Conservation (phyloP, 2,888 invertebrate genomes). For the Andrena bucephala region DNA sequence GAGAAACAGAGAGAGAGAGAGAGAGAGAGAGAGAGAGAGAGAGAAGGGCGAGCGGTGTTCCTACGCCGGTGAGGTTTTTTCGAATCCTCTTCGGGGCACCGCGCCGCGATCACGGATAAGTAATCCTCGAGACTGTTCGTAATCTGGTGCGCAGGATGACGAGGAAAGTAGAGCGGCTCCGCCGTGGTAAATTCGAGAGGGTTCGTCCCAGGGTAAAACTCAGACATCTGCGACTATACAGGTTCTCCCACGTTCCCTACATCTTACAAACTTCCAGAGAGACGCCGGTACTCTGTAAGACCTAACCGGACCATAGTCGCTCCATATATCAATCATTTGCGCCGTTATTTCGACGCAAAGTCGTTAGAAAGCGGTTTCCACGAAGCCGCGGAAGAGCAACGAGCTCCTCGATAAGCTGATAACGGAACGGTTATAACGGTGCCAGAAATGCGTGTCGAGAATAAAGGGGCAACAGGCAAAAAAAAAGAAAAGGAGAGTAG, state of each 20-base stretch:
- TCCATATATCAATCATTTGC: neutral
- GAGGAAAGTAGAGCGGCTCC: neutral
- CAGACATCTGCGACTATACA: neutral
- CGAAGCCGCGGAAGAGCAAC: neutral
- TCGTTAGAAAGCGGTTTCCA: conserved; percentile 5
- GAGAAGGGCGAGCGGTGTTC: conserved; percentile 36
- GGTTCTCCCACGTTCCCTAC: too few species aligned
- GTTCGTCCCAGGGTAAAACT: neutral
- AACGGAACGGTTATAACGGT: conserved; percentile 59
- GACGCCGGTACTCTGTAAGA: too few species aligned
- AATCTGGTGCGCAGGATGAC: conserved; percentile 24
- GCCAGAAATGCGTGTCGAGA: conserved; percentile 10
- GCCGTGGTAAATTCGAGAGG: neutral
- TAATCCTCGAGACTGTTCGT: conserved; percentile 40
- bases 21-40: conserved; percentile 49
- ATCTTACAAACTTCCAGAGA: too few species aligned
- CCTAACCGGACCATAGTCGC: neutral
- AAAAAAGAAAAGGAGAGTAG: neutral
- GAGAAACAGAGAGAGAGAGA: neutral
- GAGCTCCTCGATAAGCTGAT: conserved; percentile 39
- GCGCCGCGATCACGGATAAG: conserved; percentile 23
- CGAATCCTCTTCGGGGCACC: conserved; percentile 40
- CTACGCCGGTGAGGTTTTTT: conserved; percentile 41
- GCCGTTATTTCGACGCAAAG: neutral
- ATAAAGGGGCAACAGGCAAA: neutral